Conservation (phyloP, 2,888 invertebrate genomes). For the Mantis religiosa region DNA sequence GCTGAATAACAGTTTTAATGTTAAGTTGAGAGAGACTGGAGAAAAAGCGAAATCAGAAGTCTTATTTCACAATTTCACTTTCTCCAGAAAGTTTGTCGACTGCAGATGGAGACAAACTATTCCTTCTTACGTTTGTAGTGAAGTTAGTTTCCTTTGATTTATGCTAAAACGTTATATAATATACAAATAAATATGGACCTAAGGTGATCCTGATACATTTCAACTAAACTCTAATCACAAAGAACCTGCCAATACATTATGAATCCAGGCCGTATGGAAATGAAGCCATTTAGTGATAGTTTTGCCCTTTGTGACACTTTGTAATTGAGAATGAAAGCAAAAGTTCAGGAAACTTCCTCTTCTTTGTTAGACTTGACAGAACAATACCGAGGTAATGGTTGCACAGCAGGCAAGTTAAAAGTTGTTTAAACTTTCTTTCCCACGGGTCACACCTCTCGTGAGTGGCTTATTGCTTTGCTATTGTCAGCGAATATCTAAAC, state of each 20-base stretch:
- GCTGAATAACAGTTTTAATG: no score
- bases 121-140: no score
- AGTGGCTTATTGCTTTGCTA: not conserved
- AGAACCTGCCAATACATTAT: not conserved
- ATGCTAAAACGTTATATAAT: no score
- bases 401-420: not conserved
- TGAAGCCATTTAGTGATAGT: not conserved
- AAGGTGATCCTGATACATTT: no score
- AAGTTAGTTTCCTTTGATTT: no score
- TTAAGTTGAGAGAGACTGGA: no score
- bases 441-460: not conserved
- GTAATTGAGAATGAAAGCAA: not conserved
- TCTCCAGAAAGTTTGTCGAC: no score
- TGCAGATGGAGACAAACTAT: no score
- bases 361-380: not conserved
- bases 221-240: no score
- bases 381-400: not conserved
- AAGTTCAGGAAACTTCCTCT: not conserved
- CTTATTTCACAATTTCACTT: no score
- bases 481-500: not conserved
- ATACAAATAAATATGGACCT: no score
- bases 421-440: not conserved
- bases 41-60: no score
- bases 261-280: not conserved
- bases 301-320: not conserved